Conservation (phyloP, 1,140 invertebrate species). For the Riptortus pedestris region DNA sequence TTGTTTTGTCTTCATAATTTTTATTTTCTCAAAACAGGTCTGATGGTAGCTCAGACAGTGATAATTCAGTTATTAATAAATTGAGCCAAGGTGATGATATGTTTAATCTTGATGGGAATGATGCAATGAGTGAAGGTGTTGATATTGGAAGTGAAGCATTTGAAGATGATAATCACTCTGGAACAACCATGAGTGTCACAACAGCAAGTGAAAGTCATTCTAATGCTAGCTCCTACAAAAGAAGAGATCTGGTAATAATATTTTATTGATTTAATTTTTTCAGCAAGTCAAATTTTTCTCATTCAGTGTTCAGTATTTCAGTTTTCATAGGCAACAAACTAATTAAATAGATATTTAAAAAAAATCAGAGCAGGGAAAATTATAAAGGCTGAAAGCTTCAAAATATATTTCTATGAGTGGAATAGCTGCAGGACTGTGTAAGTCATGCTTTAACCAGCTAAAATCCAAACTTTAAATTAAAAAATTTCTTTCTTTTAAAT, state of each 20-base stretch:
- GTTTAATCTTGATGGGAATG: slow-evolving; percentile 41
- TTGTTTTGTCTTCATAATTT: slow-evolving; percentile 1
- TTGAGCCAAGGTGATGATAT: slow-evolving; percentile 52
- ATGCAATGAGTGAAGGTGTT: slow-evolving; percentile 36
- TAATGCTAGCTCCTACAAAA: slow-evolving; percentile 61
- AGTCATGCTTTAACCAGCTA: too few relatives aligned
- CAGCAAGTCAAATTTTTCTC: too few relatives aligned
- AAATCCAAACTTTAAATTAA: too few relatives aligned
- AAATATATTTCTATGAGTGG: too few relatives aligned
- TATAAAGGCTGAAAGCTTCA: too few relatives aligned
- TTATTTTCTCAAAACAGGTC: slow-evolving; percentile 31
- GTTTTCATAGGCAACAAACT: too few relatives aligned
- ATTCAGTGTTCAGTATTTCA: too few relatives aligned
- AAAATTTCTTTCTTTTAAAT: too few relatives aligned
- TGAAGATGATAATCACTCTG: slow-evolving; percentile 46
- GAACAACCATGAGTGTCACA: slow-evolving; percentile 43
- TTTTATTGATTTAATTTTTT: background rate
- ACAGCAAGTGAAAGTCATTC: slow-evolving; percentile 73
- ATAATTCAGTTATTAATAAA: slow-evolving; percentile 57
- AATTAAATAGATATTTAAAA: too few relatives aligned
- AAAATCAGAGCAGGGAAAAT: too few relatives aligned
- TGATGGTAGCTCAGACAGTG: slow-evolving; percentile 69
- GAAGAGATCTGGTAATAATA: slow-evolving; percentile 57
- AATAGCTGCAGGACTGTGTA: too few relatives aligned
- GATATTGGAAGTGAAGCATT: slow-evolving; percentile 78